Evolutionary conservation across 2,113 vertebrate genomes (phyloP), one percentile per base, ranked within the genome.

Genomic region (Tautogolabrus adspersus): DNA sequence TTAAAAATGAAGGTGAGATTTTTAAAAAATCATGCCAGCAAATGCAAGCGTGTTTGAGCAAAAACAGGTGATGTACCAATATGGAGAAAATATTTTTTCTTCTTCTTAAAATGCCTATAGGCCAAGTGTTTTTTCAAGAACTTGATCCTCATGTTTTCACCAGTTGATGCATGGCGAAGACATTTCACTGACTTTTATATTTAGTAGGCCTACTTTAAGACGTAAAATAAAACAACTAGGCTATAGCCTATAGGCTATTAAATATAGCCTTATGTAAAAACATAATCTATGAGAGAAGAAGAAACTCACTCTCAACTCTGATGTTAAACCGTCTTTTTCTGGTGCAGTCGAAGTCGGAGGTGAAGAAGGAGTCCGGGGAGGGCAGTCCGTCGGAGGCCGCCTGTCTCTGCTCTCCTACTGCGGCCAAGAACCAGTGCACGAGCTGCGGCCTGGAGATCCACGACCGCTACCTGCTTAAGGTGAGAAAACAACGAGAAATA

Each of bases 381-480:
- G 87, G 72, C 75, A 90, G 88, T 37, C 85, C 90, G 30, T 58
- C 85, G 46, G 88, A 87, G 82, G 86, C 87, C 74, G 81, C 90
- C 49, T 92, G 90, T 19, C 87, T 82, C 70, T 90, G 90, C 82
- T 90, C 89, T 56, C 89, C 91, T 75, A 75, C 87, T 23, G 72
- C 72, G 22, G 85, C 84, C 74, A 85, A 84, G 72, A 88, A 88
- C 77, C 88, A 83, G 82, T 94, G 93, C 67, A 92, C 89, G 34
- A 93, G 82, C 83, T 94, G 93, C 79, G 91, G 89, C n/a, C 88
- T 77, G 79, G 90, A 89, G 58, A 94, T 94, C 75, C 82, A 90
- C 0, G 93, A 94, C 87, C 87, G 92, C 1, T 92, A 94, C 78
- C 80, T 94, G 19, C 88, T 94, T 9, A 92, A 93, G 91, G 93